phyloP scores from a whole-genome alignment of 2,113 vertebrate genomes.

The Corythoichthys haematopterus region DNA sequence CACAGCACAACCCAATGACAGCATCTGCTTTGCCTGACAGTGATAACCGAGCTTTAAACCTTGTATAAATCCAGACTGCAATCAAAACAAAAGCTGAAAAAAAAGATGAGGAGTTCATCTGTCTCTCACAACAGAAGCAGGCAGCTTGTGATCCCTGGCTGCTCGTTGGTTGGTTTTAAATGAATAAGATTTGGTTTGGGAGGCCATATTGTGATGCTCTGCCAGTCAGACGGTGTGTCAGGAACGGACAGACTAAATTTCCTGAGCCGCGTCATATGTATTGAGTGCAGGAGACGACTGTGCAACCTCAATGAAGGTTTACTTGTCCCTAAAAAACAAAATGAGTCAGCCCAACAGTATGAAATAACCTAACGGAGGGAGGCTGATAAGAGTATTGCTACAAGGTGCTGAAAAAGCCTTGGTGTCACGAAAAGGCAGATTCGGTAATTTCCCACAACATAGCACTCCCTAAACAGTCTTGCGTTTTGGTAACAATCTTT shows the following conservation, averaged over 20 bases:
- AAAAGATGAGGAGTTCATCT: constrained; percentile 35
- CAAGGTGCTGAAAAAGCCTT: not conserved
- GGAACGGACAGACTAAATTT: constrained; percentile 34
- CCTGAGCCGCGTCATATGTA: constrained; percentile 63
- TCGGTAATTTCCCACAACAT: constrained; percentile 15
- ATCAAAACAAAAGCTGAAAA: constrained; percentile 62
- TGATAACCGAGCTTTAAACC: constrained; percentile 48
- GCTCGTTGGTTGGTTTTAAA: constrained; percentile 64
- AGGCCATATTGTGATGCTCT: constrained; percentile 52
- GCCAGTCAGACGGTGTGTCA: constrained; percentile 37
- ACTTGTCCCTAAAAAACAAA: constrained; percentile 29
- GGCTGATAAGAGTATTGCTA: constrained; percentile 1
- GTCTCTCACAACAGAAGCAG: constrained; percentile 56
- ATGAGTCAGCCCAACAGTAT: constrained; percentile 35
- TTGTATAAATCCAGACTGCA: constrained; percentile 61
- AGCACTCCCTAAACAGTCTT: constrained; percentile 7
- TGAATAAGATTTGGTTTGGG: constrained; percentile 63
- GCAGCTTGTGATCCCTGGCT: constrained; percentile 64
- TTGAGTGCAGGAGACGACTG: constrained; percentile 11
- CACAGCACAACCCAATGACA: constrained; percentile 42
- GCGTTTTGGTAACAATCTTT: constrained; percentile 27
- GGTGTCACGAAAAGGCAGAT: constrained; percentile 10
- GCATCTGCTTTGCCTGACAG: constrained; percentile 51
- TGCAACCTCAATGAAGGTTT: constrained; percentile 12
- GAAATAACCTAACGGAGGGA: constrained; percentile 18